phyloP scores from a whole-genome alignment of 2,888 invertebrate species.

The Lepidonotus clava region DNA sequence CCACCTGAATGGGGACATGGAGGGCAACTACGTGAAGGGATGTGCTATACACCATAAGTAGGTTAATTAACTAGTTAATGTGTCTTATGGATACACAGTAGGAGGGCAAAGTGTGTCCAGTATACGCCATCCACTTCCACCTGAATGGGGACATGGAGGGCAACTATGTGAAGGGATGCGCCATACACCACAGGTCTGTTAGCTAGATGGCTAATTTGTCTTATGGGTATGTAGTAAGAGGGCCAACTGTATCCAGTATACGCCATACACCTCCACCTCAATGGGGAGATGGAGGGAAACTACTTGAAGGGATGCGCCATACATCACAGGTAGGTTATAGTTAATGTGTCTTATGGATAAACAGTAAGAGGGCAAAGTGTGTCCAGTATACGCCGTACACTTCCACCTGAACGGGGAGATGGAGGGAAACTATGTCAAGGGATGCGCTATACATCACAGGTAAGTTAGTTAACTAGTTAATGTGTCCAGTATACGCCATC shows the following conservation, averaged over 20 bases:
- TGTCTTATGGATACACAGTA: too few relatives aligned
- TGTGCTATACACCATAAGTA: conserved; percentile 64
- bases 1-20: conserved; percentile 67
- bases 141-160: conserved; percentile 65
- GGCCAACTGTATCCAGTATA: too few relatives aligned
- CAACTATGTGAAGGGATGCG: conserved; percentile 65
- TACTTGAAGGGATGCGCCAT: conserved; percentile 66
- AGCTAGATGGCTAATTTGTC: too few relatives aligned
- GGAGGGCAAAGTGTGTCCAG: too few relatives aligned
- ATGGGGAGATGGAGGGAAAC: conserved; percentile 65
- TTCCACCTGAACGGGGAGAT: conserved; percentile 69
- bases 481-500: too few relatives aligned
- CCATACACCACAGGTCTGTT: conserved; percentile 64
- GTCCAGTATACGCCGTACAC: conserved; percentile 70
- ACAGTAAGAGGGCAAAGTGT: too few relatives aligned
- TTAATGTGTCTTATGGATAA: too few relatives aligned
- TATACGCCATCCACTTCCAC: conserved; percentile 71
- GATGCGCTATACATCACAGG: conserved; percentile 64
- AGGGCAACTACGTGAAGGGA: conserved; percentile 64
- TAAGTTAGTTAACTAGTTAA: too few relatives aligned
- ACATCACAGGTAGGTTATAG: conserved; percentile 61
- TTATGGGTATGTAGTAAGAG: too few relatives aligned
- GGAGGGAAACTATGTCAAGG: conserved; percentile 65
- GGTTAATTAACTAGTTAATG: too few relatives aligned
- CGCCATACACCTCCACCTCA: conserved; percentile 69